phyloP scores from a whole-genome alignment of 1,140 invertebrate genomes.

The Tetramorium simillimum region DNA sequence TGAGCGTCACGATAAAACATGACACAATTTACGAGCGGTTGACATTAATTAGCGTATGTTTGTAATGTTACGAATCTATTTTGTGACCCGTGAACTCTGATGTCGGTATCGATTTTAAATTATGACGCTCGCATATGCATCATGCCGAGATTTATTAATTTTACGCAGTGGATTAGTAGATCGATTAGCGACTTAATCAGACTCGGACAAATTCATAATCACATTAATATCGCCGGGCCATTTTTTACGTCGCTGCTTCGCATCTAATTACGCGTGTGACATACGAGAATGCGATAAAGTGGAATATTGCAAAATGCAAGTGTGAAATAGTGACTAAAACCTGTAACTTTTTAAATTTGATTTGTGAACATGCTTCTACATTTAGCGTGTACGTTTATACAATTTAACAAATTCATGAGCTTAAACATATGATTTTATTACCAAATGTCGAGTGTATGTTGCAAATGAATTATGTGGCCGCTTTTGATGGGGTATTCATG shows the following conservation, averaged over 20 bases:
- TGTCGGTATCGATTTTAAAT: conserved; percentile 50
- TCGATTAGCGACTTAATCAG: conserved; percentile 44
- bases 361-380: background rate
- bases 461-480: conserved; percentile 25
- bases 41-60: conserved; percentile 51
- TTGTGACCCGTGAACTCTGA: conserved; percentile 39
- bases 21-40: conserved; percentile 43
- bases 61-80: conserved; percentile 56
- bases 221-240: conserved; percentile 9
- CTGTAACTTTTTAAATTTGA: background rate
- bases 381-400: background rate
- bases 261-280: conserved; percentile 1
- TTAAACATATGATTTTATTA: background rate
- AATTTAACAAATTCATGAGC: background rate
- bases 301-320: background rate
- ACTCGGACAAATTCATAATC: conserved; percentile 39
- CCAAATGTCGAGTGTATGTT: conserved; percentile 3
- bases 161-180: conserved; percentile 23
- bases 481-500: conserved; percentile 42
- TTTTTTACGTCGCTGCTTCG: conserved; percentile 18
- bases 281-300: background rate
- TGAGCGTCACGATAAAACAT: conserved; percentile 26
- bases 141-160: conserved; percentile 44
- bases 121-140: background rate
- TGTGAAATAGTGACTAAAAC: background rate